These are phyloP conservation scores for Digitonthophagus gazella DNA, from an alignment of 2,888 invertebrate species.

Conservation along the genomic window DNA sequence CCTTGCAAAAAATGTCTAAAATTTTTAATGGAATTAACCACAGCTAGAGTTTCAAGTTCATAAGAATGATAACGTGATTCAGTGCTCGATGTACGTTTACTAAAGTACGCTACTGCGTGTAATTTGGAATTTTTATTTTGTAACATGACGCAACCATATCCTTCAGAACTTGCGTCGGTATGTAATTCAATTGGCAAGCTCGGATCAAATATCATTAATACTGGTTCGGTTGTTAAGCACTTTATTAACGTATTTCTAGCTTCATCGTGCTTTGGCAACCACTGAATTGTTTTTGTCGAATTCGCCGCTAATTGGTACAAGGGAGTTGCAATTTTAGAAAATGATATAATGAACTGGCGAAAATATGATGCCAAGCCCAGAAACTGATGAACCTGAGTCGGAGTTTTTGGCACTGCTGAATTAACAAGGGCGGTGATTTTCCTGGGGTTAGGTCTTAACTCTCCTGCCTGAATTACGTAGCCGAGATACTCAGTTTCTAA, in stretches of 20 bases:
- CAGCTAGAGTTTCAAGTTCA: slow-evolving; percentile 41
- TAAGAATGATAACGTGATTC: slow-evolving; percentile 39
- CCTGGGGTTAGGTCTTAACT: no score
- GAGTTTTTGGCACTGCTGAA: no score
- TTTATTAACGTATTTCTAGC: slow-evolving; percentile 30
- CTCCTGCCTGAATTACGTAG: no score
- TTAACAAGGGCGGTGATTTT: no score
- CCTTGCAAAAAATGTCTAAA: slow-evolving; percentile 38
- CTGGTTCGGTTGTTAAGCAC: slow-evolving; percentile 31
- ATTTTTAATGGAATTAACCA: slow-evolving; percentile 37
- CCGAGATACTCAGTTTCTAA: no score
- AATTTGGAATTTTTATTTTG: slow-evolving; percentile 32
- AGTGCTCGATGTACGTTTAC: slow-evolving; percentile 32
- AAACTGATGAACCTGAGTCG: no score
- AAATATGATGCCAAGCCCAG: slow-evolving; percentile 1
- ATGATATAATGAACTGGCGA: neutral
- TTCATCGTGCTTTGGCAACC: slow-evolving; percentile 29
- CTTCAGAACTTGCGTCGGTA: slow-evolving; percentile 37
- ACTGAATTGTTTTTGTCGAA: slow-evolving; percentile 24
- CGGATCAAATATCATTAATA: slow-evolving; percentile 37
- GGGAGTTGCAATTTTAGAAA: neutral
- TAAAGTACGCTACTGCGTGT: slow-evolving; percentile 37
- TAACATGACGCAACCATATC: slow-evolving; percentile 37
- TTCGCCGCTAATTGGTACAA: neutral
- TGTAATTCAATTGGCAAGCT: slow-evolving; percentile 34